Base-by-base conservation (phyloP, 1,140 invertebrate species). In the Drosophila subobscura region DNA sequence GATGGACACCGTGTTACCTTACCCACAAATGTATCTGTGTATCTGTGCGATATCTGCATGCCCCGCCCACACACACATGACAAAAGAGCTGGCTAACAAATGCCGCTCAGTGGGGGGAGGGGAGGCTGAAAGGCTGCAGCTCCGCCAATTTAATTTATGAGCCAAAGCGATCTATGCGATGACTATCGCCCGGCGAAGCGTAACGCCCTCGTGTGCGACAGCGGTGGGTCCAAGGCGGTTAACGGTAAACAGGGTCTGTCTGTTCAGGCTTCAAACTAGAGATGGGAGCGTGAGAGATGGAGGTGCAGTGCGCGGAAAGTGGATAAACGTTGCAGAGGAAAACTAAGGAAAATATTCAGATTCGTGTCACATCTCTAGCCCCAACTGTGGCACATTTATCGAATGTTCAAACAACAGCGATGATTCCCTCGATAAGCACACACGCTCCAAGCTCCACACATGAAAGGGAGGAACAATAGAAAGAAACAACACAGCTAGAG, bases 61-160 rank as follows among this genome's bases (percentile, higher is more conserved):
- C 76, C 64, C 67, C 70, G 80, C 76, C 64, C 67, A 44, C 14
- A 58, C 67, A 76, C 73, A 68, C 71, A 84, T 84, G 79, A 79
- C 76, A 79, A 66, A 66, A 65, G 63, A 44, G n/a, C 20, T 20
- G 52, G 8, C 29, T 46, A 20, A 52, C 22, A n/a, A 51, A 45
- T 14, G 56, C 29, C 25, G 10, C n/a, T 20, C 14, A n/a, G 2
- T 10, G 10, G 37, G 54, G 72, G 73, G 68, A 61, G 68, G 49
- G 33, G 46, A 41, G 46, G 14, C 46, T 4, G 44, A 7, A 7
- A 1, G 8, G 45, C 45, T 22, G 8, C 45, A 51, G 47, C 50
- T 29, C 8, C 41, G 54, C 61, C 51, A 71, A 77, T 83, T 83
- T 78, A 81, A 81, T 83, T 81, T 83, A 81, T 81, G 79, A 72